Base-by-base conservation (phyloP, 2,888 invertebrate genomes). In the Lycia hirtaria region DNA sequence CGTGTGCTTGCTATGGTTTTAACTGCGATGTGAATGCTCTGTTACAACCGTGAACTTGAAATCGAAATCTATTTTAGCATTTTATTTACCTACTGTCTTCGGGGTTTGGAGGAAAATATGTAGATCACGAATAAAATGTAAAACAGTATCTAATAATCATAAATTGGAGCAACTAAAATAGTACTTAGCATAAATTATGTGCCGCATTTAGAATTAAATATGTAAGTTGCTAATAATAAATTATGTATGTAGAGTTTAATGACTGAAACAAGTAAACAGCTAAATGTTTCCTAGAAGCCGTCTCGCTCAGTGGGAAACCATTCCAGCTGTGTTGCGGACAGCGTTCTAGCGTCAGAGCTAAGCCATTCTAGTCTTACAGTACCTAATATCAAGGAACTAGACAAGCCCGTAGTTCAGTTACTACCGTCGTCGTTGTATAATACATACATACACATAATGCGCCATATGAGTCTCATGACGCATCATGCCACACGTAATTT, bases 31-130 rank as follows among this genome's bases (percentile, higher is more conserved):
- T 28, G 52, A 49, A 52, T 47, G 52, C 35, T 33, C 50, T 56
- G 32, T 35, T 14, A 48, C 20, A 52, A 19, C 53, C 56, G 28
- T 60, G 56, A 60, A 60, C 60, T 56, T 51, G 41, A 51, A 54
- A 40, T 24, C 33, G 19, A 28, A 44, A 49, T 32, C 4, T 41
- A 22, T 33, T n/a, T 33, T 41, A 20, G 12, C 12, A n/a, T n/a
- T n/a, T n/a, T n/a, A n/a, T n/a, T n/a, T n/a, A n/a, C n/a, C n/a
- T n/a, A n/a, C n/a, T n/a, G n/a, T n/a, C n/a, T n/a, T n/a, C n/a
- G n/a, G n/a, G n/a, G n/a, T n/a, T n/a, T n/a, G n/a, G n/a, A n/a
- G n/a, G n/a, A n/a, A n/a, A n/a, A n/a, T n/a, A n/a, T n/a, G n/a
- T n/a, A n/a, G n/a, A n/a, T n/a, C n/a, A n/a, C n/a, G n/a, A n/a